These are phyloP conservation scores for Lordiphosa fenestrarum DNA, from an alignment of 2,888 invertebrate genomes.

Conservation along the genomic window DNA sequence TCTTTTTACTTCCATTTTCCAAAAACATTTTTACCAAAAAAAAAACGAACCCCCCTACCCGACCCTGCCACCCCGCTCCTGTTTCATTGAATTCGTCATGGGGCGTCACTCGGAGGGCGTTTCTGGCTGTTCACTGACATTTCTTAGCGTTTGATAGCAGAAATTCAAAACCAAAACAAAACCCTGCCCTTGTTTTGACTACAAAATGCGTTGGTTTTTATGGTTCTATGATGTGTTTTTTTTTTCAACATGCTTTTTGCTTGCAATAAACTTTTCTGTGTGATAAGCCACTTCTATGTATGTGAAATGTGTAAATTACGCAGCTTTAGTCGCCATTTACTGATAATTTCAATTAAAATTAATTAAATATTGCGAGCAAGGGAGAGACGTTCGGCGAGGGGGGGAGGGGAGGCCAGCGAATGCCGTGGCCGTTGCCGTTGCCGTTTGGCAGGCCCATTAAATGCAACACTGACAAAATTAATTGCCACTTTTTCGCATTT, in stretches of 20 bases:
- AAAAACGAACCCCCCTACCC: too few relatives aligned
- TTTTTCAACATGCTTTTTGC: background rate
- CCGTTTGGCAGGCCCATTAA: slow-evolving; percentile 51
- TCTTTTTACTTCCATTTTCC: too few relatives aligned
- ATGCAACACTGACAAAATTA: slow-evolving; percentile 77
- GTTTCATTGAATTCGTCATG: too few relatives aligned
- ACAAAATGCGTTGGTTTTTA: slow-evolving; percentile 4
- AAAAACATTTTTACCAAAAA: too few relatives aligned
- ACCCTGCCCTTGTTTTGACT: background rate
- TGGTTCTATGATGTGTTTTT: background rate
- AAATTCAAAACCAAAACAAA: background rate
- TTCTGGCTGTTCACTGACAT: too few relatives aligned
- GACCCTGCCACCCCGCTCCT: too few relatives aligned
- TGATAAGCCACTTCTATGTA: background rate
- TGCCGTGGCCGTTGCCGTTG: slow-evolving; percentile 1
- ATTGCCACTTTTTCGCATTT: slow-evolving; percentile 76
- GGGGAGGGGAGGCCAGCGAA: slow-evolving; percentile 1
- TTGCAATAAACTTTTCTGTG: background rate
- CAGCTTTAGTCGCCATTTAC: slow-evolving; percentile 14
- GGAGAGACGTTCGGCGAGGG: slow-evolving; percentile 18
- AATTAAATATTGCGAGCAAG: slow-evolving; percentile 44
- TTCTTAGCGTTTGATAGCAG: too few relatives aligned
- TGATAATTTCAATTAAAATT: slow-evolving; percentile 58
- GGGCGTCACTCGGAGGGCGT: too few relatives aligned
- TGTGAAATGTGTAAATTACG: slow-evolving; percentile 27